Conservation (phyloP, 2,113 vertebrate genomes). For the Plecotus auritus region DNA sequence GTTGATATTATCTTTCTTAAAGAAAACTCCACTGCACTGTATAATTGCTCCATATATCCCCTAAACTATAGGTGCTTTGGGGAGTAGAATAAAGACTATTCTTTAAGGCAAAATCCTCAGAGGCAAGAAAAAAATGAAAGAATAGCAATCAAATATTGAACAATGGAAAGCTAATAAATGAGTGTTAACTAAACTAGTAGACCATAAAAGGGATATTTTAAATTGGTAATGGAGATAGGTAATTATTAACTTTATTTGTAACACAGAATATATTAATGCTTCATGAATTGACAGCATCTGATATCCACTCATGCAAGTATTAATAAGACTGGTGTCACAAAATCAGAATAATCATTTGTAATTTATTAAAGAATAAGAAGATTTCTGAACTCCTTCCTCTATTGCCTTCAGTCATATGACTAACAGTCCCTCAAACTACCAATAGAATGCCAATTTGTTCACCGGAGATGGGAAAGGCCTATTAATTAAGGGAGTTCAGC, state of each 20-base stretch:
- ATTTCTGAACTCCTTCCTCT: neutral
- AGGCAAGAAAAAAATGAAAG: neutral
- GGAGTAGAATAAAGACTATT: neutral
- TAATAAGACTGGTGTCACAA: neutral
- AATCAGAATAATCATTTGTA: neutral
- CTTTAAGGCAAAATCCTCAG: neutral
- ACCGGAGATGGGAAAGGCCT: neutral
- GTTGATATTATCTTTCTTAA: neutral
- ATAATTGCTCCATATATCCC: neutral
- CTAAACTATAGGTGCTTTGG: neutral
- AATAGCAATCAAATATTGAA: neutral
- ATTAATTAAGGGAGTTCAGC: neutral
- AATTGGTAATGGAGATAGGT: neutral
- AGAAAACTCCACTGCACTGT: neutral
- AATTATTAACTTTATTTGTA: neutral
- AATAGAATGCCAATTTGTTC: neutral
- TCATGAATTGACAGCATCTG: neutral
- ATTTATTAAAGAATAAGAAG: neutral
- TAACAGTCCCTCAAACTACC: neutral
- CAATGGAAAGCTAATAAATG: neutral
- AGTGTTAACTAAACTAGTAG: neutral
- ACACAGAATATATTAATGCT: neutral
- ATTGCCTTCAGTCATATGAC: neutral
- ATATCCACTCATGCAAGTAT: neutral
- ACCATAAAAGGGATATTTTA: neutral